Percentiles rank a stretch among this genome's conserved stretches.
These are phyloP conservation scores for Pocota personata DNA, from an alignment of 2,888 invertebrate genomes.

Conservation along the genomic window DNA sequence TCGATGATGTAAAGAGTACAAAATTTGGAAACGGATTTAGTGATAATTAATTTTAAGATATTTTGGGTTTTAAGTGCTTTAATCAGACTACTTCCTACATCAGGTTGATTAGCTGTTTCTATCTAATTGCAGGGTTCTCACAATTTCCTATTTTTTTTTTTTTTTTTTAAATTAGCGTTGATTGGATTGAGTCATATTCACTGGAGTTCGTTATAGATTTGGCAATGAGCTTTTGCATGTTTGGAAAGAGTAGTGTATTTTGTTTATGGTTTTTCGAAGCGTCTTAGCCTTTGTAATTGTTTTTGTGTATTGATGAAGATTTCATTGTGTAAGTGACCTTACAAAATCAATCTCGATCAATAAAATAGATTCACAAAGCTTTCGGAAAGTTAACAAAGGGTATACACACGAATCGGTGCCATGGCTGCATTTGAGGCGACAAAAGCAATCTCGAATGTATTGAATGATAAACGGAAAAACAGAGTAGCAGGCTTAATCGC, in stretches of 20 bases:
- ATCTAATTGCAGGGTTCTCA: conserved; percentile 39
- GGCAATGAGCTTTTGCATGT: not conserved
- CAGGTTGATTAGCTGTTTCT: conserved; percentile 17
- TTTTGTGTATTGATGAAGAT: not conserved
- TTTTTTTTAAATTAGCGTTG: conserved; percentile 36
- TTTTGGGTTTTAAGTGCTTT: conserved; percentile 40
- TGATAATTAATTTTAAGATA: conserved; percentile 33
- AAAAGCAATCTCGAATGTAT: no score
- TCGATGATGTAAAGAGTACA: conserved; percentile 2
- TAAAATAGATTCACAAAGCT: no score
- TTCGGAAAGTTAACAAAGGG: no score
- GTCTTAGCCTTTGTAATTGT: not conserved
- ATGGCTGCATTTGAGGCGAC: no score
- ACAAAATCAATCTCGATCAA: not conserved
- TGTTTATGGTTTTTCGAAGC: not conserved
- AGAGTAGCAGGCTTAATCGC: no score
- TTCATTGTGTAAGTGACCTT: not conserved
- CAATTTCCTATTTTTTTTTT: conserved; percentile 31
- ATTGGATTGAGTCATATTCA: conserved; percentile 12
- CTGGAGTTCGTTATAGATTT: conserved; percentile 5
- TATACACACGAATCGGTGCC: no score
- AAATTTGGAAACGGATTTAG: conserved; percentile 44
- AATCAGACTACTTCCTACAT: conserved; percentile 49
- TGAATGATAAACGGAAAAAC: no score
- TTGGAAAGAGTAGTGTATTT: not conserved